Percentiles rank a stretch among this genome's conserved stretches.
Evolutionary conservation across 1,140 invertebrate species (phyloP).

Genomic region (Pogonomyrmex californicus): DNA sequence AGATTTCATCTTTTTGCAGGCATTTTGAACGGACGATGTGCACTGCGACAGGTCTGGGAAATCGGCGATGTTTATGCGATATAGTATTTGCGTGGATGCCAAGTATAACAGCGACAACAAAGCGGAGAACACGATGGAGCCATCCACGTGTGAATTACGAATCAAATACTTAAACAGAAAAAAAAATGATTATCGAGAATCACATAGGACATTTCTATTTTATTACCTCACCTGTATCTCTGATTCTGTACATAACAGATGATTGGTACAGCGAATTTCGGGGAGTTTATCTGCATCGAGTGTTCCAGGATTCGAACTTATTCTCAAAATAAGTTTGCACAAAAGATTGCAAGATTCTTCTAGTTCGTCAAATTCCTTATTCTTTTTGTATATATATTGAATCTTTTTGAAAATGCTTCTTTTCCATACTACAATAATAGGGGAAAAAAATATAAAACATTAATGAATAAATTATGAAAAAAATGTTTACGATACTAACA

Average conservation of each 20-base stretch:
- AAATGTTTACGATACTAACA: constrained; percentile 66
- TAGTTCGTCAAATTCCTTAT: constrained; percentile 61
- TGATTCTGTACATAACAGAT: constrained; percentile 54
- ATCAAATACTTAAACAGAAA: constrained; percentile 31
- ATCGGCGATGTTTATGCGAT: constrained; percentile 48
- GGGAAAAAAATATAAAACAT: constrained; percentile 32
- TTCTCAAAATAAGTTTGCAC: constrained; percentile 64
- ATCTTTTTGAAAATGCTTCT: constrained; percentile 56
- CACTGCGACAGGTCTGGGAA: constrained; percentile 51
- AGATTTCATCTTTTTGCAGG: constrained; percentile 24
- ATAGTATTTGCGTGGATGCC: not conserved
- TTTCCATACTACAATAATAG: constrained; percentile 76
- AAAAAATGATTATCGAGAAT: not conserved
- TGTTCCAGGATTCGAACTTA: constrained; percentile 59
- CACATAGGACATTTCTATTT: not conserved
- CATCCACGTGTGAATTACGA: constrained; percentile 34
- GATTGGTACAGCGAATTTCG: constrained; percentile 58
- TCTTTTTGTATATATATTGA: constrained; percentile 49
- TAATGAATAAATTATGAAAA: not conserved
- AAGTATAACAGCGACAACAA: constrained; percentile 27
- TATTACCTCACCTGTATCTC: constrained; percentile 64
- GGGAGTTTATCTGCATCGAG: constrained; percentile 72
- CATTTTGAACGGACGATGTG: constrained; percentile 32
- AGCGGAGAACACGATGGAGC: constrained; percentile 30
- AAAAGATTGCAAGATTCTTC: constrained; percentile 63